Percentiles rank a stretch among this genome's conserved stretches.
These are phyloP conservation scores for Simalia tracyae DNA, from an alignment of 2,797 vertebrate genomes.

Conservation along the genomic window DNA sequence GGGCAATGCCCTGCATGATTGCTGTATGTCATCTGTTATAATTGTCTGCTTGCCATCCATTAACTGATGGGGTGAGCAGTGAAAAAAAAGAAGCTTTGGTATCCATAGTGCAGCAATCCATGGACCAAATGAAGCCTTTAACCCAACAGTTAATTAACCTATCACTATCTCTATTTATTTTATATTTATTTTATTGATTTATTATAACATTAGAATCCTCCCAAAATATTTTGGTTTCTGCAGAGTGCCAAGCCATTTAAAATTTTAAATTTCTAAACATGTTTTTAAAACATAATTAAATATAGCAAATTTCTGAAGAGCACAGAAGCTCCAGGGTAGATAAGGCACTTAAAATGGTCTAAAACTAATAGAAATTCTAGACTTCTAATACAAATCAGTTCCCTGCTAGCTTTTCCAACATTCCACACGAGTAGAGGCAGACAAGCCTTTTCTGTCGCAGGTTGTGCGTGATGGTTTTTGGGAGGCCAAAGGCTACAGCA, in stretches of 20 bases:
- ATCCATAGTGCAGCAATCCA: neutral
- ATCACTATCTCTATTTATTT: too few relatives aligned
- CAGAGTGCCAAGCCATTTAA: too few relatives aligned
- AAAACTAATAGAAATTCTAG: neutral
- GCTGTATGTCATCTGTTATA: neutral
- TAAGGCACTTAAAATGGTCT: neutral
- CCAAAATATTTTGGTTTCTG: too few relatives aligned
- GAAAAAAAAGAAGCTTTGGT: neutral
- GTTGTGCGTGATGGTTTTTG: neutral
- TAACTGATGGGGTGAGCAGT: neutral
- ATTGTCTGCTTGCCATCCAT: neutral
- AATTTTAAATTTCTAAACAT: too few relatives aligned
- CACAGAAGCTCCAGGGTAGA: neutral
- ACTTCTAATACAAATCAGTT: neutral
- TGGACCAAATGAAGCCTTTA: neutral
- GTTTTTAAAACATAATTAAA: too few relatives aligned
- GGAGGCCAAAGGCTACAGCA: neutral
- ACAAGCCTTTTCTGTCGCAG: neutral
- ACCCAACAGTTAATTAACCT: too few relatives aligned
- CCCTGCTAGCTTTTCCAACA: neutral
- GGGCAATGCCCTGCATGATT: conserved; percentile 22
- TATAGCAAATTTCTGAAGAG: neutral
- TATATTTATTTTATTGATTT: too few relatives aligned
- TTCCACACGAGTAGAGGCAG: neutral
- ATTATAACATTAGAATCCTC: too few relatives aligned